Conservation (phyloP, 2,797 vertebrate genomes). For the Anguilla megastoma region DNA sequence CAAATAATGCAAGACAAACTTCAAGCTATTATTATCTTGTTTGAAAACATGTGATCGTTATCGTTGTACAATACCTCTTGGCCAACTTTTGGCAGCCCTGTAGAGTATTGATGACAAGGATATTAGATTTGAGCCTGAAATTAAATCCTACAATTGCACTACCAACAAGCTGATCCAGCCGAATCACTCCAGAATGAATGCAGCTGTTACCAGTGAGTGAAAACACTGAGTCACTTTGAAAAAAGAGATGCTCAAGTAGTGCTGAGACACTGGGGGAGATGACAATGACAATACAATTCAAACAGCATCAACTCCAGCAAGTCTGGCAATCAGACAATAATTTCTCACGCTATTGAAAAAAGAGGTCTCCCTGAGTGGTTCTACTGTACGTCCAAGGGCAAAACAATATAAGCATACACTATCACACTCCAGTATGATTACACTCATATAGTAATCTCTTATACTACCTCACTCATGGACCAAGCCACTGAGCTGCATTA, state of each 20-base stretch:
- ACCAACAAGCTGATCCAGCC: background rate
- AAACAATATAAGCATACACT: too few species aligned
- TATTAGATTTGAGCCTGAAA: background rate
- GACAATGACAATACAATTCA: background rate
- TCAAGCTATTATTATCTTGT: background rate
- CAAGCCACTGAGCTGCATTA: constrained; percentile 46
- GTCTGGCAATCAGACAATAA: background rate
- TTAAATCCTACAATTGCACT: background rate
- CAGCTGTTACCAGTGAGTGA: background rate
- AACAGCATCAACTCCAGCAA: background rate
- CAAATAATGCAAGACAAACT: background rate
- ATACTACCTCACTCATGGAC: constrained; percentile 9
- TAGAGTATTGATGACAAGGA: background rate
- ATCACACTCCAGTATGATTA: background rate
- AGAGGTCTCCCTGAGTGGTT: background rate
- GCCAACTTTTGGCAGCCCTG: background rate
- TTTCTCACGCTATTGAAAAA: background rate
- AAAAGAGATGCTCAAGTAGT: background rate
- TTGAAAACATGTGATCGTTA: background rate
- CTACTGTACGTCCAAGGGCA: background rate
- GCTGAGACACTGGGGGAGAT: background rate
- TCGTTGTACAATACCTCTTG: background rate
- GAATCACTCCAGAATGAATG: background rate
- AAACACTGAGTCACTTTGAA: background rate
- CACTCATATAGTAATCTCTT: background rate